Conservation (phyloP, 2,797 vertebrate species). For the Artibeus lituratus region DNA sequence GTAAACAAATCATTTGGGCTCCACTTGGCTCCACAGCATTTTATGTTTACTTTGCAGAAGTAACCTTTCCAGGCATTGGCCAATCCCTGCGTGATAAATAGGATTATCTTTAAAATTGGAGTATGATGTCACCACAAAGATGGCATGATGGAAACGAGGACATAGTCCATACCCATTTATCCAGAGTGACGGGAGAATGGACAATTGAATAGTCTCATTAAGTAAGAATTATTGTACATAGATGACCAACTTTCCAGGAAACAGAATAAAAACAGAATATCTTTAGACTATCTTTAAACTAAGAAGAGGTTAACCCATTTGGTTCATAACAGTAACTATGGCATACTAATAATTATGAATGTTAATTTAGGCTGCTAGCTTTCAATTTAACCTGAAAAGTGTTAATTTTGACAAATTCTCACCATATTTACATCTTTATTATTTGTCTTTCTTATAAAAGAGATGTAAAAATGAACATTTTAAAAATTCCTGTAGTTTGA, state of each 20-base stretch:
- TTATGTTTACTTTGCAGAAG: slow-evolving; percentile 78
- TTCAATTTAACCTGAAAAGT: slow-evolving; percentile 14
- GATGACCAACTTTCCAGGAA: slow-evolving; percentile 47
- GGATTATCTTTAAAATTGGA: slow-evolving; percentile 80
- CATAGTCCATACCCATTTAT: background rate
- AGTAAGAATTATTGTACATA: slow-evolving; percentile 35
- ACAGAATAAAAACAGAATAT: slow-evolving; percentile 1
- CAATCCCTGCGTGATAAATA: slow-evolving; percentile 76
- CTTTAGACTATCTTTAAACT: background rate
- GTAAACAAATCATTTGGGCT: slow-evolving; percentile 77
- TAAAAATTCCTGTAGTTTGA: background rate
- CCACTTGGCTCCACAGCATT: slow-evolving; percentile 70
- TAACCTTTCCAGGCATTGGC: slow-evolving; percentile 79
- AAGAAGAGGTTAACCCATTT: background rate
- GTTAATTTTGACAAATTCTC: slow-evolving; percentile 18
- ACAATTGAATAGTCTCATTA: slow-evolving; percentile 1
- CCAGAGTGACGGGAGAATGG: slow-evolving; percentile 24
- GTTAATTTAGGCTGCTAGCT: background rate
- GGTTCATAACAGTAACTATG: background rate
- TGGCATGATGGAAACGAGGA: slow-evolving; percentile 61
- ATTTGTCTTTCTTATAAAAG: slow-evolving; percentile 11
- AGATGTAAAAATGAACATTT: background rate
- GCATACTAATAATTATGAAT: background rate
- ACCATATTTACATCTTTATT: background rate
- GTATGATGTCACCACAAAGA: slow-evolving; percentile 74